phyloP scores from a whole-genome alignment of 2,113 vertebrate species.

The Tetrao urogallus region DNA sequence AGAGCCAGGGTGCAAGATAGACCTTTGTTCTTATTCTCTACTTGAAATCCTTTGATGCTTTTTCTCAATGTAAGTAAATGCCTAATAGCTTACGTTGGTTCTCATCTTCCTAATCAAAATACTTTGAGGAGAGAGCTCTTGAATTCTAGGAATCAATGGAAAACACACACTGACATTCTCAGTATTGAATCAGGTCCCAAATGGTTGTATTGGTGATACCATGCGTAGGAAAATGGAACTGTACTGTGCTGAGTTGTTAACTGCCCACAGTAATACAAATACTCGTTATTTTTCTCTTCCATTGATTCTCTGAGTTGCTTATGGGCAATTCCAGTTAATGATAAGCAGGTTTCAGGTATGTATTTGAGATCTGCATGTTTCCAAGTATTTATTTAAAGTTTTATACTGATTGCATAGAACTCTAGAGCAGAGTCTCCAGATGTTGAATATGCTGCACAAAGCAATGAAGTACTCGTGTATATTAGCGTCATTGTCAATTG shows the following conservation, averaged over 20 bases:
- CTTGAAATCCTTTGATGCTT: not conserved
- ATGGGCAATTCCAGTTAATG: conserved; percentile 42
- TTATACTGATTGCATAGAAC: conserved; percentile 66
- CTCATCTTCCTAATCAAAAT: not conserved
- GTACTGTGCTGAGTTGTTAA: not conserved
- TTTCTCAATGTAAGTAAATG: not conserved
- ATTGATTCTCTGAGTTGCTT: not conserved
- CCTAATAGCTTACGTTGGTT: not conserved
- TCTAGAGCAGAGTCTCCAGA: conserved; percentile 66
- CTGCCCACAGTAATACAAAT: not conserved
- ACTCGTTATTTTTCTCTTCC: not conserved
- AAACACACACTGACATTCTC: not conserved
- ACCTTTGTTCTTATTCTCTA: rapidly evolving
- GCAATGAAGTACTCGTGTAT: conserved; percentile 49
- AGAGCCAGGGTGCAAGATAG: not conserved
- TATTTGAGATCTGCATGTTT: conserved; percentile 17
- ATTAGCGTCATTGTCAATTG: conserved; percentile 69
- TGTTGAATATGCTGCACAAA: conserved; percentile 51
- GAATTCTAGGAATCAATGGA: not conserved
- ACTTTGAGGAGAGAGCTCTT: not conserved
- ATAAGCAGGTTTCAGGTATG: conserved; percentile 33
- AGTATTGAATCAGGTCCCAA: not conserved
- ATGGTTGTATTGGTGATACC: not conserved
- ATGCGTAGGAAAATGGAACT: not conserved
- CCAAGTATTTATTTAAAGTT: conserved; percentile 65